Percentiles rank a stretch among this genome's conserved stretches.
These are phyloP conservation scores for Dascyllus trimaculatus DNA, from an alignment of 2,113 vertebrate species.

Conservation along the genomic window DNA sequence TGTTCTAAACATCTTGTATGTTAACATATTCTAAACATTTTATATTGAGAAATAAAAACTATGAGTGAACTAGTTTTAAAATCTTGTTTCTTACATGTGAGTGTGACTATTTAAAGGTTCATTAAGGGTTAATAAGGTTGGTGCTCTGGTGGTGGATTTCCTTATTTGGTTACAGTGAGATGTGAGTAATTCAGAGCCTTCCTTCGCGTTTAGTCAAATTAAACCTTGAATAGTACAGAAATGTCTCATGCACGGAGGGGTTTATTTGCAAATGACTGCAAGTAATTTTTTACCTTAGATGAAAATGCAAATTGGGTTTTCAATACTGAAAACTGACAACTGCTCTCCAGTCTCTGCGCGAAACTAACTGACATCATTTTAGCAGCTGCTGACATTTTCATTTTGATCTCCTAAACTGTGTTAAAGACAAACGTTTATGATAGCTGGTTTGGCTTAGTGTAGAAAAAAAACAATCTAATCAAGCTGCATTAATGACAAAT, in stretches of 20 bases:
- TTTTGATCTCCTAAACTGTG: no score
- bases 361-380: no score
- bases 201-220: constrained; percentile 20
- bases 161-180: background rate
- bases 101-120: background rate
- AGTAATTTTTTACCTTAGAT: background rate
- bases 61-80: no score
- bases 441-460: no score
- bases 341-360: no score
- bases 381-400: no score
- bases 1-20: background rate
- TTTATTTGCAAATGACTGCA: constrained; percentile 14
- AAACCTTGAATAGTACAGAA: background rate
- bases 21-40: background rate
- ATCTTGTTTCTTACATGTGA: constrained; percentile 3
- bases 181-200: constrained; percentile 19
- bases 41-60: no score
- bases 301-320: background rate
- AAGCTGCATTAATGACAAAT: no score
- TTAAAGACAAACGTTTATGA: no score
- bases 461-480: no score
- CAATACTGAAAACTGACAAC: no score
- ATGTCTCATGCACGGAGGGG: background rate
- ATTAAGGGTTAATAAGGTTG: background rate
- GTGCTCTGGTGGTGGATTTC: background rate